Evolutionary conservation across 1,140 invertebrate genomes (phyloP).

Genomic region (Agrypnia vestita): DNA sequence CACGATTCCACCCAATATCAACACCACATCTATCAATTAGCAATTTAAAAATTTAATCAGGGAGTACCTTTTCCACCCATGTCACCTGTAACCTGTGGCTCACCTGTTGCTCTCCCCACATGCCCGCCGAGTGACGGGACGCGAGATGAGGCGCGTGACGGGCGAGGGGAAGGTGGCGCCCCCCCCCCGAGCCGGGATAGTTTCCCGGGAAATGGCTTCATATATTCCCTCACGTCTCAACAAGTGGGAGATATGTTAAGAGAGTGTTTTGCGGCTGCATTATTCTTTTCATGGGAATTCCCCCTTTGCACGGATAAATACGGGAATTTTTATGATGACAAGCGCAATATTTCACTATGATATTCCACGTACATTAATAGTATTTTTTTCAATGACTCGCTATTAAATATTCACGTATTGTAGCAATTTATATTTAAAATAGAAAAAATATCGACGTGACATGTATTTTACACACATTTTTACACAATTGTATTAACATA

Average conservation of each 20-base stretch:
- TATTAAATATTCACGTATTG: background rate
- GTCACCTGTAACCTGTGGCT: constrained; percentile 40
- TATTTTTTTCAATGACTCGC: no score
- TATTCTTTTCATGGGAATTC: constrained; percentile 17
- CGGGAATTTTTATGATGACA: background rate
- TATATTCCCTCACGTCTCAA: constrained; percentile 50
- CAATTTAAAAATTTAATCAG: background rate
- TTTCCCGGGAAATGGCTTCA: constrained; percentile 55
- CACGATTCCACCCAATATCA: no score
- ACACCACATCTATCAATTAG: no score
- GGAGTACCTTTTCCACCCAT: constrained; percentile 15
- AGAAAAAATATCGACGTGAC: no score
- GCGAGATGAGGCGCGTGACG: constrained; percentile 30
- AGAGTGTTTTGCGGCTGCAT: constrained; percentile 24
- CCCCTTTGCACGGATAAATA: constrained; percentile 1
- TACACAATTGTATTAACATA: no score
- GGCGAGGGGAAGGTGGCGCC: background rate
- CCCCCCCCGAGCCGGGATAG: background rate
- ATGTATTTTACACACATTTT: no score
- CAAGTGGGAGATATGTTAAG: constrained; percentile 52
- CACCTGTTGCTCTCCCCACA: constrained; percentile 42
- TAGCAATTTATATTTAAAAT: no score
- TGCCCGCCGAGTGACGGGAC: constrained; percentile 26
- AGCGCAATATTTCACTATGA: no score
- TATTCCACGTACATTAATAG: no score